phyloP scores from a whole-genome alignment of 2,797 vertebrate genomes.

The Melanotaenia parkinsoni region DNA sequence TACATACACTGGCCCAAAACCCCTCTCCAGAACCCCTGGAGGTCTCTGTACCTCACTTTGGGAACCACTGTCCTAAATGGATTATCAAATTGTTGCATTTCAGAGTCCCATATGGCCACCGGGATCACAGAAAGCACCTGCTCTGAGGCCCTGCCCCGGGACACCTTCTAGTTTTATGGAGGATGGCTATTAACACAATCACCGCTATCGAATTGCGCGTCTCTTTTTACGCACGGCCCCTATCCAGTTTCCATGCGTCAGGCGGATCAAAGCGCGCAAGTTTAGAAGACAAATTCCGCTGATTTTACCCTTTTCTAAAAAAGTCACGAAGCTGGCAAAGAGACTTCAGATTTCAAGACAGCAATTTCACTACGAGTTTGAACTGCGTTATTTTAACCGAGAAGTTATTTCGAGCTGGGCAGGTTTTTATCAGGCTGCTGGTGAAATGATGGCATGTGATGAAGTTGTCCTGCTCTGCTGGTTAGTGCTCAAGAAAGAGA shows the following conservation, averaged over 20 bases:
- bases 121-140: constrained; percentile 79
- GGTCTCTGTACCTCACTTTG: constrained; percentile 53
- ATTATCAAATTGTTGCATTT: constrained; percentile 69
- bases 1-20: constrained; percentile 18
- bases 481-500: not conserved
- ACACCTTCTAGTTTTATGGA: constrained; percentile 78
- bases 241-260: constrained; percentile 73
- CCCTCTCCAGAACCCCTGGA: constrained; percentile 33
- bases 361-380: constrained; percentile 27
- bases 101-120: constrained; percentile 69
- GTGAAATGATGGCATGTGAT: not conserved
- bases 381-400: constrained; percentile 33
- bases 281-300: constrained; percentile 72
- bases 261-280: constrained; percentile 76
- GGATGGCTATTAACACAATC: constrained; percentile 80
- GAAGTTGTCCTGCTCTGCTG: not conserved
- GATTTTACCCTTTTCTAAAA: constrained; percentile 47
- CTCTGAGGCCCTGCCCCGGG: constrained; percentile 67
- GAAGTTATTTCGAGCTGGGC: constrained; percentile 10
- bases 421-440: not conserved
- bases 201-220: constrained; percentile 78
- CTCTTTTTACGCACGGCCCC: constrained; percentile 68
- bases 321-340: constrained; percentile 57
- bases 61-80: constrained; percentile 69
- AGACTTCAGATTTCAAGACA: constrained; percentile 42